phyloP scores from a whole-genome alignment of 2,888 invertebrate species.

The Polydrusus tereticollis region DNA sequence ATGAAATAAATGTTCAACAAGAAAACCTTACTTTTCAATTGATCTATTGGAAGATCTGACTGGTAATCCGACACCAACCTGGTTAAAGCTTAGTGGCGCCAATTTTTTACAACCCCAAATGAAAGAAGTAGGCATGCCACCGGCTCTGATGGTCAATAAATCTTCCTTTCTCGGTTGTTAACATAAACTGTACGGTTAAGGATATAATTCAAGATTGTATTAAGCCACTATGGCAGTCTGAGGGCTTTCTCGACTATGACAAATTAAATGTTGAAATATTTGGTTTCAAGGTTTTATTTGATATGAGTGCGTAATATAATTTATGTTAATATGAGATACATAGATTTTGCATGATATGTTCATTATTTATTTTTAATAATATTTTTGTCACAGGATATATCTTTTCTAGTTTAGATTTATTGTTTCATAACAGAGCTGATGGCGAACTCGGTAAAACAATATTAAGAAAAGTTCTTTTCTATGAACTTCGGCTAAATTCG shows the following conservation, averaged over 20 bases:
- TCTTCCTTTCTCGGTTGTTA: slow-evolving; percentile 32
- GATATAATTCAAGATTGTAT: slow-evolving; percentile 21
- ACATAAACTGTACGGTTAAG: slow-evolving; percentile 21
- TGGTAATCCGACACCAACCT: slow-evolving; percentile 54
- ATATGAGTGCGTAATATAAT: neutral
- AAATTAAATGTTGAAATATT: slow-evolving; percentile 15
- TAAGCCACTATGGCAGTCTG: slow-evolving; percentile 17
- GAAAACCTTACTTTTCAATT: slow-evolving; percentile 8
- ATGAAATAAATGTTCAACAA: slow-evolving; percentile 11
- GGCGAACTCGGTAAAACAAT: too few relatives aligned
- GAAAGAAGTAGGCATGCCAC: slow-evolving; percentile 30
- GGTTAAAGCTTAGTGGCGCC: slow-evolving; percentile 53
- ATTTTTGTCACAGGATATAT: too few relatives aligned
- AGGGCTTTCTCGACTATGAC: slow-evolving; percentile 10
- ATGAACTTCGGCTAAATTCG: too few relatives aligned
- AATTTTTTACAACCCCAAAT: slow-evolving; percentile 52
- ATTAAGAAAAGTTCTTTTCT: too few relatives aligned
- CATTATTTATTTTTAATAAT: too few relatives aligned
- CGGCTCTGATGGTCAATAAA: slow-evolving; percentile 28
- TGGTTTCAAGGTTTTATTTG: slow-evolving; percentile 10
- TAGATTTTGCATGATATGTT: too few relatives aligned
- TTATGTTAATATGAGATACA: too few relatives aligned
- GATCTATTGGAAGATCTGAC: slow-evolving; percentile 34
- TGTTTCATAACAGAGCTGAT: too few relatives aligned
- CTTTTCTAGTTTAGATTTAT: too few relatives aligned